phyloP scores from a whole-genome alignment of 2,888 invertebrate genomes.

The Aphidius colemani region DNA sequence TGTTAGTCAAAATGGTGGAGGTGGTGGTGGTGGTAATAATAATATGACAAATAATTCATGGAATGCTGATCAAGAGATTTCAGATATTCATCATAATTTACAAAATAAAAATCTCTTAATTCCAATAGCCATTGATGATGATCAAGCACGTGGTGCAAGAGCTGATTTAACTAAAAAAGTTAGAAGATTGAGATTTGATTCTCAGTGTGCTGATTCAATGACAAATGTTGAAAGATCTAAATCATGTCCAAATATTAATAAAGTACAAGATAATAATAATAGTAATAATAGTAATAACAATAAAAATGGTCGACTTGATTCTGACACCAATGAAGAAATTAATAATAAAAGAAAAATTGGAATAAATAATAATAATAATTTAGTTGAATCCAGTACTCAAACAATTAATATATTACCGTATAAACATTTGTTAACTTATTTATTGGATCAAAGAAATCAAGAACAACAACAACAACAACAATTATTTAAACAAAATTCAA shows the following conservation, averaged over 20 bases:
- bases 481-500: constrained; percentile 47
- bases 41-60: constrained; percentile 44
- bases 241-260: constrained; percentile 70
- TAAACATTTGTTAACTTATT: constrained; percentile 76
- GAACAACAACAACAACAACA: constrained; percentile 37
- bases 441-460: constrained; percentile 54
- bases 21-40: constrained; percentile 27
- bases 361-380: constrained; percentile 40
- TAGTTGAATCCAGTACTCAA: constrained; percentile 63
- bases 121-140: constrained; percentile 30
- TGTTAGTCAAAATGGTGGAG: constrained; percentile 48
- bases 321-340: constrained; percentile 30
- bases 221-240: constrained; percentile 66
- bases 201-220: constrained; percentile 63
- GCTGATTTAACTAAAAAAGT: constrained; percentile 64
- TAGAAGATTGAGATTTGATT: constrained; percentile 67
- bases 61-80: constrained; percentile 56
- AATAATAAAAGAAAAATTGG: constrained; percentile 28
- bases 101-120: constrained; percentile 32
- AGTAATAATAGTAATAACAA: no score
- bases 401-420: constrained; percentile 77
- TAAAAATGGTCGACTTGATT: constrained; percentile 37
- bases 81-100: constrained; percentile 54
- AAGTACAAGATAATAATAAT: no score
- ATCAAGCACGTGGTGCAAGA: constrained; percentile 36